Conservation (phyloP, 2,888 invertebrate genomes). For the Strigamia transsilvanica region DNA sequence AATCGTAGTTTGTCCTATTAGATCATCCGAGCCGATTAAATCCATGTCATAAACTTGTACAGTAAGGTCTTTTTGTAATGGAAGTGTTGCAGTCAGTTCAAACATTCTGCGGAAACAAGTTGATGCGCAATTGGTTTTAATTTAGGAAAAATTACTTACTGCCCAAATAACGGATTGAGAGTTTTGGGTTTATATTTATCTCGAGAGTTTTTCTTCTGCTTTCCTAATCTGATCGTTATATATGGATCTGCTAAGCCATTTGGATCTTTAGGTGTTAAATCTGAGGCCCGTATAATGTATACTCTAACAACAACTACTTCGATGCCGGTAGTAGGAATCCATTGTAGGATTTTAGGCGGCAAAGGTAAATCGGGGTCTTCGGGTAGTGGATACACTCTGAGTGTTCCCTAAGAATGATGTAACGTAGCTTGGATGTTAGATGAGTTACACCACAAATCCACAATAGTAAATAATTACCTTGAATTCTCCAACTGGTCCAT, state of each 20-base stretch:
- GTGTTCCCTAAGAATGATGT: conserved; percentile 62
- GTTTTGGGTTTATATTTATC: conserved; percentile 91
- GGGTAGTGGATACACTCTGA: conserved; percentile 65
- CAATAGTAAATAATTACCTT: conserved; percentile 62
- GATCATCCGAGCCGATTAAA: conserved; percentile 65
- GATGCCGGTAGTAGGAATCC: conserved; percentile 82
- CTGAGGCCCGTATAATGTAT: conserved; percentile 85
- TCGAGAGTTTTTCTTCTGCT: conserved; percentile 83
- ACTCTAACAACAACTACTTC: conserved; percentile 87
- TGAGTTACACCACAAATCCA: too few species aligned
- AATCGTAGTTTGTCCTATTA: conserved; percentile 67
- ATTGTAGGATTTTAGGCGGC: conserved; percentile 59
- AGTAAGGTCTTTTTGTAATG: conserved; percentile 64
- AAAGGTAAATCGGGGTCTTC: conserved; percentile 62
- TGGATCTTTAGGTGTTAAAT: conserved; percentile 88
- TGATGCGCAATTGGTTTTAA: not conserved
- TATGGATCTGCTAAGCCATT: conserved; percentile 86
- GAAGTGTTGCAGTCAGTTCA: conserved; percentile 63
- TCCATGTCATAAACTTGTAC: conserved; percentile 65
- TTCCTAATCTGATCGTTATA: conserved; percentile 83
- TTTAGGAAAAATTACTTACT: conserved; percentile 61
- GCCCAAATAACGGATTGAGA: conserved; percentile 88
- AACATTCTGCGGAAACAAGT: conserved; percentile 62
- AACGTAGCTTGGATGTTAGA: conserved; percentile 9
- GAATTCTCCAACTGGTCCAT: conserved; percentile 68